Conservation (phyloP, 2,113 vertebrate genomes). For the Piaya cayana region DNA sequence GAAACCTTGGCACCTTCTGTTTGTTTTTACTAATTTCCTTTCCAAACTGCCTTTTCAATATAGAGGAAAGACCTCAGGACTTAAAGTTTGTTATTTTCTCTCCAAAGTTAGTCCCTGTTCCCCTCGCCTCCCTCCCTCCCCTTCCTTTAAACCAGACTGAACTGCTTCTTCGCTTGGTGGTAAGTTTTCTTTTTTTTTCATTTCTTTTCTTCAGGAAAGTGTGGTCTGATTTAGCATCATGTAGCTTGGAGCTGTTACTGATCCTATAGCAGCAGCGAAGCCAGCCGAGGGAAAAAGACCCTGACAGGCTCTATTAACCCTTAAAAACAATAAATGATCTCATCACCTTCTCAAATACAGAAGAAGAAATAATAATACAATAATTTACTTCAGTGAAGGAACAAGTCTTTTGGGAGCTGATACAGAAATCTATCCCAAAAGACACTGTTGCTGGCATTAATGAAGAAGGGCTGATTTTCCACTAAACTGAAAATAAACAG, state of each 20-base stretch:
- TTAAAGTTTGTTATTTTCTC: slow-evolving; percentile 78
- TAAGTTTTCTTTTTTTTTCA: slow-evolving; percentile 57
- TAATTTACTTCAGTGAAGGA: slow-evolving; percentile 56
- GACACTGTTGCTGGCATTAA: background rate
- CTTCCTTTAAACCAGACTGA: slow-evolving; percentile 70
- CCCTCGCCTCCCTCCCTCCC: slow-evolving; percentile 52
- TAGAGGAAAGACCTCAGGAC: slow-evolving; percentile 75
- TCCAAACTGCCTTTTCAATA: slow-evolving; percentile 77
- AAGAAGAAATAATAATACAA: slow-evolving; percentile 50
- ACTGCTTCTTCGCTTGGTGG: slow-evolving; percentile 76
- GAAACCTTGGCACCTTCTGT: slow-evolving; percentile 77
- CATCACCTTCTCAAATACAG: slow-evolving; percentile 57
- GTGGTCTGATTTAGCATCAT: slow-evolving; percentile 78
- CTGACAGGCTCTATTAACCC: slow-evolving; percentile 70
- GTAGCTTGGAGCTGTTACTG: slow-evolving; percentile 71
- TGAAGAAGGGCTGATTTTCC: background rate
- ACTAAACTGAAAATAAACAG: background rate
- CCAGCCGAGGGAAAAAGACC: slow-evolving; percentile 44
- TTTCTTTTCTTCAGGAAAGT: slow-evolving; percentile 58
- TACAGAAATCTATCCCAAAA: slow-evolving; percentile 3
- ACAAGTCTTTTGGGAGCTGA: slow-evolving; percentile 25
- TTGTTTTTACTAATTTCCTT: slow-evolving; percentile 81
- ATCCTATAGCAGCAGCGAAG: slow-evolving; percentile 65
- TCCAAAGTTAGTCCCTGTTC: slow-evolving; percentile 69
- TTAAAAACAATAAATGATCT: slow-evolving; percentile 76